Evolutionary conservation across 1,140 invertebrate species (phyloP).

Genomic region (Pectinophora gossypiella): DNA sequence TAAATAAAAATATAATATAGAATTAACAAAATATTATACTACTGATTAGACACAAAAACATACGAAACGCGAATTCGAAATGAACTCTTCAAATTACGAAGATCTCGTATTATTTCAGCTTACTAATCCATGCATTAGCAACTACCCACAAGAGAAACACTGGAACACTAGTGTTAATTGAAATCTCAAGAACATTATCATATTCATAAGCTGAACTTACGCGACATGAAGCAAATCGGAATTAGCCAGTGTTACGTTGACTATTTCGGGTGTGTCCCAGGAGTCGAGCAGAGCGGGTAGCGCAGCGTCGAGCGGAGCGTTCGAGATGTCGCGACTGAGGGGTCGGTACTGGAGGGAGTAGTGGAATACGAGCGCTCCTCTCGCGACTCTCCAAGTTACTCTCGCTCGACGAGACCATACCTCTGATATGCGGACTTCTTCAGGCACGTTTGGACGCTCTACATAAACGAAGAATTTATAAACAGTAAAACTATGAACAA

Average conservation of each 20-base stretch:
- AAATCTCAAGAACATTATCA: conserved; percentile 11
- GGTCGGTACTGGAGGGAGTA: conserved; percentile 59
- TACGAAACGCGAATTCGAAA: too few relatives aligned
- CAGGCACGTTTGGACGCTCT: conserved; percentile 60
- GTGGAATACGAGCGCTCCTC: conserved; percentile 56
- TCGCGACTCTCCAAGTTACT: conserved; percentile 51
- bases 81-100: too few relatives aligned
- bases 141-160: background rate
- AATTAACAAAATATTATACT: too few relatives aligned
- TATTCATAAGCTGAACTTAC: conserved; percentile 25
- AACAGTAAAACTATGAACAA: too few relatives aligned
- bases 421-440: conserved; percentile 63
- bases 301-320: conserved; percentile 49
- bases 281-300: conserved; percentile 53
- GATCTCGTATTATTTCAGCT: background rate
- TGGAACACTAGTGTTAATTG: background rate
- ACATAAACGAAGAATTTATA: conserved; percentile 12
- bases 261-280: conserved; percentile 55
- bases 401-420: conserved; percentile 61
- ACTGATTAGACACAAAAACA: too few relatives aligned
- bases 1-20: too few relatives aligned
- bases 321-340: conserved; percentile 40
- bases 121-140: background rate
- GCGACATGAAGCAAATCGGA: conserved; percentile 60
- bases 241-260: conserved; percentile 58